A percentile compares a stretch with the other conserved stretches of the same genome.
These are phyloP conservation scores for Calidris pugnax DNA, from an alignment of 2,113 vertebrate species.

Conservation along the genomic window DNA sequence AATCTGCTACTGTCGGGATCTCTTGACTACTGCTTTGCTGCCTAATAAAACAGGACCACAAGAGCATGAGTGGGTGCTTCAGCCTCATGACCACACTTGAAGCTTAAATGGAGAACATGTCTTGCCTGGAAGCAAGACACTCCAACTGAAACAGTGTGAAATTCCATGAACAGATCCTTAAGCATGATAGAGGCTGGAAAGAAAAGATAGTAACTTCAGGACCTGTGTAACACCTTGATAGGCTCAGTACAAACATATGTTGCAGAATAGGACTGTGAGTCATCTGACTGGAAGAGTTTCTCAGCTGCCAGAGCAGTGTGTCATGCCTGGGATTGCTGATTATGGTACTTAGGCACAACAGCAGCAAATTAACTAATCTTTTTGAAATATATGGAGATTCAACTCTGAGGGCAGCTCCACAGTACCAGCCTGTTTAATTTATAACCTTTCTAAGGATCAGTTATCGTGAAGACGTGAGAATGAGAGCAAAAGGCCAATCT, in stretches of 20 bases:
- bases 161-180: not conserved
- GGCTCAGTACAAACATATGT: not conserved
- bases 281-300: not conserved
- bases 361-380: not conserved
- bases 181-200: not conserved
- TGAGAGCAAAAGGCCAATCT: slow-evolving; percentile 58
- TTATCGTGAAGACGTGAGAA: slow-evolving; percentile 43
- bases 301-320: not conserved
- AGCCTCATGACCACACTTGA: not conserved
- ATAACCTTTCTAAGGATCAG: slow-evolving; percentile 60
- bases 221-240: rapidly evolving
- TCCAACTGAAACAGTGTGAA: not conserved
- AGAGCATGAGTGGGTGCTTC: not conserved
- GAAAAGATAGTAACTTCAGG: not conserved
- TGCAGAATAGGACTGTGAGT: not conserved
- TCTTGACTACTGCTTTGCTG: not conserved
- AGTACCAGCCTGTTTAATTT: slow-evolving; percentile 72
- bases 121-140: not conserved
- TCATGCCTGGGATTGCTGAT: not conserved
- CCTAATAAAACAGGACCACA: not conserved
- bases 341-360: not conserved
- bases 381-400: not conserved
- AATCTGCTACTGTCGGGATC: not conserved
- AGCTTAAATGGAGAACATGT: not conserved
- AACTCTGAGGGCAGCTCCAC: not conserved